Evolutionary conservation across 1,140 invertebrate species (phyloP).

Genomic region (Octopus sinensis): DNA sequence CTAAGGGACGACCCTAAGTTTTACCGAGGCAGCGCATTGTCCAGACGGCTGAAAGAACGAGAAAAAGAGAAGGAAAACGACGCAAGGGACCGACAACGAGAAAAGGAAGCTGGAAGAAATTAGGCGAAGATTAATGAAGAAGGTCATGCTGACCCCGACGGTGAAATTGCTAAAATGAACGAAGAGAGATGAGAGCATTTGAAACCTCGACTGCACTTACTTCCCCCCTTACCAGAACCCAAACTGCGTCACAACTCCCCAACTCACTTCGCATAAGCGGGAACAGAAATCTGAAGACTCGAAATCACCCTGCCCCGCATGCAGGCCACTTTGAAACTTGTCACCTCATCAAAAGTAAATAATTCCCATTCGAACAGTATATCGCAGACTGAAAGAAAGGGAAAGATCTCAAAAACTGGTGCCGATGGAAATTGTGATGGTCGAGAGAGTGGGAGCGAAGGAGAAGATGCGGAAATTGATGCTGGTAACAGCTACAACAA

Average conservation of each 20-base stretch:
- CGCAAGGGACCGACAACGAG: slow-evolving; percentile 80
- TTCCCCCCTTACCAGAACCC: slow-evolving; percentile 25
- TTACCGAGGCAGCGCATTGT: slow-evolving; percentile 78
- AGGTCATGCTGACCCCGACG: slow-evolving; percentile 75
- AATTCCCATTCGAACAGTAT: slow-evolving; percentile 19
- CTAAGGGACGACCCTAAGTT: slow-evolving; percentile 88
- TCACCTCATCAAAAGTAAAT: slow-evolving; percentile 19
- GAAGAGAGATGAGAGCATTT: slow-evolving; percentile 77
- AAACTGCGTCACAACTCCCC: neutral
- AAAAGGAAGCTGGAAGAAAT: slow-evolving; percentile 86
- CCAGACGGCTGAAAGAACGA: slow-evolving; percentile 80
- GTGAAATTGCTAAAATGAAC: slow-evolving; percentile 71
- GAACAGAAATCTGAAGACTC: neutral
- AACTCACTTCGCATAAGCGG: slow-evolving; percentile 3
- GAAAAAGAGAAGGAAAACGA: slow-evolving; percentile 90
- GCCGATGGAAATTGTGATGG: too few relatives aligned
- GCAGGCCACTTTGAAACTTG: slow-evolving; percentile 40
- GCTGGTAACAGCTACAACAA: neutral
- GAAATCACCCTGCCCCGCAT: slow-evolving; percentile 31
- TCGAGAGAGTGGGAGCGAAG: too few relatives aligned
- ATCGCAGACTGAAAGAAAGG: too few relatives aligned
- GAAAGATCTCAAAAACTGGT: neutral
- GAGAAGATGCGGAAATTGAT: too few relatives aligned
- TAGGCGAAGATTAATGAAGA: slow-evolving; percentile 72
- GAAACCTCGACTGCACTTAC: slow-evolving; percentile 64